Evolutionary conservation across 2,113 vertebrate species (phyloP).

Genomic region (Panthera uncia): DNA sequence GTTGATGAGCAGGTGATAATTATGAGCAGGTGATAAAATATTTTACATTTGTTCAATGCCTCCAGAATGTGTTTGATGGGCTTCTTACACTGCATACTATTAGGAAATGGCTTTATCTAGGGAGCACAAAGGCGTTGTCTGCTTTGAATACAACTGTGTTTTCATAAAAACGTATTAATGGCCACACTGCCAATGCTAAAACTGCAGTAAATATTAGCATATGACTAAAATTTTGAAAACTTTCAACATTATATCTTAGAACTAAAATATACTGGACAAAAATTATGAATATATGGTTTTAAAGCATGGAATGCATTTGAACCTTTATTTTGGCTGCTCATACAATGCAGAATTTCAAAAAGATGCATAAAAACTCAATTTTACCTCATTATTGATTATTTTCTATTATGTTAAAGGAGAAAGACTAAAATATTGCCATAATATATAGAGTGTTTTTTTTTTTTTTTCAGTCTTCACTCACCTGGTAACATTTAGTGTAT

Average conservation of each 20-base stretch:
- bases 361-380: background rate
- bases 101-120: background rate
- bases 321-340: background rate
- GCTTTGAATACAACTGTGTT: background rate
- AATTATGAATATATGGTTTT: background rate
- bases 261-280: background rate
- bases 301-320: background rate
- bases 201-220: background rate
- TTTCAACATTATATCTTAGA: background rate
- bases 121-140: background rate
- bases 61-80: background rate
- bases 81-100: background rate
- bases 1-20: background rate
- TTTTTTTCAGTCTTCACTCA: background rate
- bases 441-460: accelerated
- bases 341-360: background rate
- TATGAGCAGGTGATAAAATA: background rate
- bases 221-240: background rate
- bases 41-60: background rate
- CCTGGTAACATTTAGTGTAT: background rate
- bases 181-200: background rate
- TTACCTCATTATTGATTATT: background rate
- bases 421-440: accelerated
- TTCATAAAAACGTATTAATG: background rate
- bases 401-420: conserved; percentile 29